phyloP scores from a whole-genome alignment of 2,113 vertebrate species.

The Excalfactoria chinensis region DNA sequence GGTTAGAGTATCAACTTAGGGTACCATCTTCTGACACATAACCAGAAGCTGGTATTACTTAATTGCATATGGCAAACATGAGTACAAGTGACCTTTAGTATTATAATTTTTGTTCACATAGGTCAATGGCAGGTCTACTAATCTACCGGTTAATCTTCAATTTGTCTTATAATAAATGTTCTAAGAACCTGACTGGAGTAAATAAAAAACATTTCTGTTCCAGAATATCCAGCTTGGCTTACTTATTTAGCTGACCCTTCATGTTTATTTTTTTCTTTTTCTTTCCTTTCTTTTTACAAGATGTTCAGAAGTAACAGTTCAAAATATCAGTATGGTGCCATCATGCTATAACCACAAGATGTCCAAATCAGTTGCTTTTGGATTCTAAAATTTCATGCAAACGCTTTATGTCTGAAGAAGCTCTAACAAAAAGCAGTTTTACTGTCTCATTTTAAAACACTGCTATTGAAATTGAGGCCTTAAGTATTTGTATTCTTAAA shows the following conservation, averaged over 20 bases:
- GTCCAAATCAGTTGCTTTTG: neutral
- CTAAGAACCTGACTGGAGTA: neutral
- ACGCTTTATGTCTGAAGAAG: neutral
- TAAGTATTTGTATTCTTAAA: conserved; percentile 26
- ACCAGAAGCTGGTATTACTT: neutral
- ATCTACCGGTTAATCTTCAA: neutral
- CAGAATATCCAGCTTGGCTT: neutral
- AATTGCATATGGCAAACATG: neutral
- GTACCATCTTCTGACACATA: neutral
- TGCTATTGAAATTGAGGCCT: neutral
- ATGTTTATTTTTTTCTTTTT: neutral
- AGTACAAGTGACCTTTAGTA: neutral
- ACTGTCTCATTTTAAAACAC: neutral
- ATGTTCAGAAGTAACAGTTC: neutral
- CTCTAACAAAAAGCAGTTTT: conserved; percentile 11
- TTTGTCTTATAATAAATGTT: neutral
- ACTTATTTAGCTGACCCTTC: neutral
- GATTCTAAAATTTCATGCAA: neutral
- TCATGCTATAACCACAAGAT: neutral
- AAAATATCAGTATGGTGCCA: neutral
- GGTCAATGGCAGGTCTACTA: neutral
- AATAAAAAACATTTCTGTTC: neutral
- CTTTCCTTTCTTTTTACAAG: neutral
- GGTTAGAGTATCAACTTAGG: neutral
- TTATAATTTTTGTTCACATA: neutral